A percentile compares a stretch with the other conserved stretches of the same genome.
Evolutionary conservation across 2,888 invertebrate genomes (phyloP).

Genomic region (Agrypnus murinus): DNA sequence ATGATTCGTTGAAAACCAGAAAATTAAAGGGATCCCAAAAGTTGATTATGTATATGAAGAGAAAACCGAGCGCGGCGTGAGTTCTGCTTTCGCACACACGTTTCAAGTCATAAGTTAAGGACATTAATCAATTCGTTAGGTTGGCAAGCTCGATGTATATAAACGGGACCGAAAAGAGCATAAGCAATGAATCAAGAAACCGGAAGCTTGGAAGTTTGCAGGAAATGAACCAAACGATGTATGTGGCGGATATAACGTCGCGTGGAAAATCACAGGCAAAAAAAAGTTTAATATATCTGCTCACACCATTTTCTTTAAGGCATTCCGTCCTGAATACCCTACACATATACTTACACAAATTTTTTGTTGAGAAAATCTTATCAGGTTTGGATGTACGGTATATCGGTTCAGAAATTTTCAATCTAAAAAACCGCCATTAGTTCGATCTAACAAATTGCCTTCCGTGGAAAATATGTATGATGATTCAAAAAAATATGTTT

Average conservation of each 20-base stretch:
- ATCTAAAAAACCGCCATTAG: too few relatives aligned
- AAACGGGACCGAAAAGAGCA: conserved; percentile 43
- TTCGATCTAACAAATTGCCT: too few relatives aligned
- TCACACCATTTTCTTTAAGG: conserved; percentile 11
- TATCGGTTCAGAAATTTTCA: too few relatives aligned
- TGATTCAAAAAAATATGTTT: too few relatives aligned
- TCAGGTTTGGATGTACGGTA: too few relatives aligned
- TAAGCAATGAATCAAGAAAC: conserved; percentile 47
- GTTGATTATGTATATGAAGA: background rate
- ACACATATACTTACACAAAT: background rate
- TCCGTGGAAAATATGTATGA: too few relatives aligned
- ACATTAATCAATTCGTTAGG: conserved; percentile 45
- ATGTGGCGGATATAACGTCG: conserved; percentile 51
- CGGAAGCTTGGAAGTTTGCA: conserved; percentile 46
- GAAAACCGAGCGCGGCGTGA: background rate
- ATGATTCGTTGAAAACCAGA: conserved; percentile 17
- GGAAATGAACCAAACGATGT: conserved; percentile 53
- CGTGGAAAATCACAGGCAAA: conserved; percentile 51
- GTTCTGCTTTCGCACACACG: background rate
- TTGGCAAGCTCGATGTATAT: conserved; percentile 31
- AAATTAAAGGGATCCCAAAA: conserved; percentile 20
- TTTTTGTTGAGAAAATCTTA: conserved; percentile 13
- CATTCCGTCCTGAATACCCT: background rate
- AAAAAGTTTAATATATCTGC: conserved; percentile 52
- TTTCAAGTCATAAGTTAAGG: conserved; percentile 19